Evolutionary conservation across 2,113 vertebrate genomes (phyloP), one percentile per base, ranked within the genome.

Genomic region (human): DNA sequence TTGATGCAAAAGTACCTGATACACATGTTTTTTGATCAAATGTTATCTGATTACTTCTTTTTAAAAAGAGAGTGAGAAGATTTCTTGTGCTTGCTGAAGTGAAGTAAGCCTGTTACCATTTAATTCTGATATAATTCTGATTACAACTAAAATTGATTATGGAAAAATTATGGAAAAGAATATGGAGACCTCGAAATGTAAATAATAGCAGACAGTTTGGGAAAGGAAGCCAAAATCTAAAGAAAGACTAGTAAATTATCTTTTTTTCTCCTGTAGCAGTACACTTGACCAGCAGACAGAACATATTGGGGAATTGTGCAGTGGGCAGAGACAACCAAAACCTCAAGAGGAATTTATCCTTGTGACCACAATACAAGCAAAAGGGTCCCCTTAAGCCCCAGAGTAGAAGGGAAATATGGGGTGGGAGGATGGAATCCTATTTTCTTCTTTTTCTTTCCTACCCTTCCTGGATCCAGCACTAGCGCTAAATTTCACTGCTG

Each of bases 11-110:
- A n/a, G 8, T 78, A 93, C 38, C 20, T 81, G 50, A 50, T 57
- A 90, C 32, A 57, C 75, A 79, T 73, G 59, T 73, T 45, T 2
- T 89, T 92, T 78, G 13, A 82, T 40, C 6, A 79, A 86, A 43
- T 89, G 16, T n/a, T 75, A 59, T 45, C 13, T 73, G 43, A 80
- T 78, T 93, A 79, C n/a, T 80, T 94, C 43, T 66, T 76, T 52
- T 92, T 45, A 18, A 45, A 75, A 80, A 87, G 48, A 94, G n/a
- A 50, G 35, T 85, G 45, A n/a, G 25, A 83, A 83, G 8, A 16
- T 23, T 81, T 78, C 5, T 57, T 12, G 20, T n/a, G 17, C 10
- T 86, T 50, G n/a, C 25, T 43, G 25, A 59, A 7, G 16, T 73
- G 5, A 96, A 90, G 57, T 76, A 87, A 75, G 8, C 12, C 20